Evolutionary conservation across 2,113 vertebrate species (phyloP), one percentile per base, ranked within the genome.

Genomic region (Ictalurus punctatus): DNA sequence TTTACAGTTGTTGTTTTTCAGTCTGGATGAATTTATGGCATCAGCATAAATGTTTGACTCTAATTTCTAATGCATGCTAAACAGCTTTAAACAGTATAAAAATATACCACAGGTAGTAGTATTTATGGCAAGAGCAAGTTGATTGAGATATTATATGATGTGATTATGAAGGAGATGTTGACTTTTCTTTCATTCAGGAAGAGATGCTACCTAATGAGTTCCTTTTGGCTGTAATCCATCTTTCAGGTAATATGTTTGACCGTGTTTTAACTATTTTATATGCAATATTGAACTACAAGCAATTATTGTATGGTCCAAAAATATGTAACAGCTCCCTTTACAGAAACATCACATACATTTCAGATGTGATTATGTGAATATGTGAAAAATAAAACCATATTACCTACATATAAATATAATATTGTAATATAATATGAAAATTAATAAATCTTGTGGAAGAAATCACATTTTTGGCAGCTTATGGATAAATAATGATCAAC

Each of bases 201-300:
- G 86, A 79, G 37, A 89, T 91, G 90, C 12, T 63, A 52, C 65
- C 40, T 79, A 59, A 83, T 37, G 85, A 54, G 54, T 63, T 89
- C 37, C 6, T 91, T 30, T 61, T 90, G 78, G 86, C 86, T 54
- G 69, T 87, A 34, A 82, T 91, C 59, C 87, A 88, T 88, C 61
- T 85, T 21, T 86, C 90, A 88, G 90, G 90, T 91, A 91, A 86
- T 37, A 44, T 85, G 65, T 30, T 37, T 34, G 3, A 1, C 14
- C 52, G 25, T 73, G 27, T 25, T 78, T 27, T 48, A 48, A 78
- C 5, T 48, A 27, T 13, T 78, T 78, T 25, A 27, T 27, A 14
- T 48, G 13, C 40, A 78, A n/a, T 27, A 27, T 27, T 78, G 40
- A 5, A 27, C 27, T 48, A 27, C 27, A 25, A 48, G 40, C 9